phyloP scores from a whole-genome alignment of 2,888 invertebrate species.

The Vannuccia rotundouncinata region DNA sequence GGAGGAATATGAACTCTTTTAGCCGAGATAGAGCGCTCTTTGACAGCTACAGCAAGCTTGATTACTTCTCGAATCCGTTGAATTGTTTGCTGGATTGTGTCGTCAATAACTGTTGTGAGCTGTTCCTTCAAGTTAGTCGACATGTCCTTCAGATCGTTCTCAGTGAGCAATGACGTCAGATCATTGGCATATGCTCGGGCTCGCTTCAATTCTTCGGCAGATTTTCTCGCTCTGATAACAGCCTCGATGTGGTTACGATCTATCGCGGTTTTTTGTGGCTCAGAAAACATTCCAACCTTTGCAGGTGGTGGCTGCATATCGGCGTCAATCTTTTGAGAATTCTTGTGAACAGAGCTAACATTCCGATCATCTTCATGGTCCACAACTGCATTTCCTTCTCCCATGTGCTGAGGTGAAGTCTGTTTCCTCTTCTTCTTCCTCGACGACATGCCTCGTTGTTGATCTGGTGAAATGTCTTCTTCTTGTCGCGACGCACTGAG shows the following conservation, averaged over 20 bases:
- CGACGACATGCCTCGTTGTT: background rate
- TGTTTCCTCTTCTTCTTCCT: conserved; percentile 13
- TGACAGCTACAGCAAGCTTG: background rate
- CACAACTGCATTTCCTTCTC: background rate
- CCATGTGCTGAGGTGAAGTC: background rate
- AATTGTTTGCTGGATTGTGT: background rate
- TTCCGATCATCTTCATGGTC: background rate
- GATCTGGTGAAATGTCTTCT: background rate
- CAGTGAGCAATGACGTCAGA: background rate
- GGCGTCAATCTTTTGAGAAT: background rate
- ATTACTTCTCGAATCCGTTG: background rate
- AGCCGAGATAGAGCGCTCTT: background rate
- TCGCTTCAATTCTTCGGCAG: background rate
- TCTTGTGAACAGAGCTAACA: background rate
- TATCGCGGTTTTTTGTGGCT: background rate
- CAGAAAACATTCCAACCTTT: background rate
- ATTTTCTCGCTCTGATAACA: background rate
- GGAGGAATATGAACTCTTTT: background rate
- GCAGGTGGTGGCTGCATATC: background rate
- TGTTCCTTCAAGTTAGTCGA: background rate
- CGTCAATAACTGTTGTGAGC: background rate
- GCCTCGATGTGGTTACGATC: background rate
- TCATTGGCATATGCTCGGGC: conserved; percentile 2
- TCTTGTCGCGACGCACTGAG: background rate
- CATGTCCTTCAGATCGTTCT: conserved; percentile 5